Conservation (phyloP, 2,888 invertebrate species). For the Plutella xylostella region DNA sequence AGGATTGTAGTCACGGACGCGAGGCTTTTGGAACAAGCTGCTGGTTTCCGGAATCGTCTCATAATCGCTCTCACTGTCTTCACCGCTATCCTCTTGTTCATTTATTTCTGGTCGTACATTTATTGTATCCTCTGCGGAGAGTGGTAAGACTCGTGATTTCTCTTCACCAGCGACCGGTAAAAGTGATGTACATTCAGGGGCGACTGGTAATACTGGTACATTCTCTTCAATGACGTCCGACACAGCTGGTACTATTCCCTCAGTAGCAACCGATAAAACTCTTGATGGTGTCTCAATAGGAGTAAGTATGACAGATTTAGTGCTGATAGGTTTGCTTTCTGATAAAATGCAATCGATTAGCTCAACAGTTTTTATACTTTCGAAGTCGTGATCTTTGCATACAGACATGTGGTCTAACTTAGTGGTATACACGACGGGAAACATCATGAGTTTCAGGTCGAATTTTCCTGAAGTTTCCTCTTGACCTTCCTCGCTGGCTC, state of each 20-base stretch:
- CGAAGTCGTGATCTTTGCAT: slow-evolving; percentile 24
- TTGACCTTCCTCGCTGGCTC: slow-evolving; percentile 3
- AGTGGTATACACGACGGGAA: slow-evolving; percentile 40
- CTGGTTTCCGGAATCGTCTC: slow-evolving; percentile 34
- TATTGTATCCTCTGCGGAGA: neutral
- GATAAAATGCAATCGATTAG: slow-evolving; percentile 30
- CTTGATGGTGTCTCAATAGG: no score
- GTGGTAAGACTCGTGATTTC: neutral
- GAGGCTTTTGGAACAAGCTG: slow-evolving; percentile 43
- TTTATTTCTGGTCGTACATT: neutral
- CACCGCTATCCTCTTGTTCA: slow-evolving; percentile 7
- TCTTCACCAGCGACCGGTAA: no score
- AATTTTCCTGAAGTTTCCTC: slow-evolving; percentile 21
- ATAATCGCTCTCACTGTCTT: slow-evolving; percentile 21
- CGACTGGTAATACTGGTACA: no score
- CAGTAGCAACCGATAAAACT: no score
- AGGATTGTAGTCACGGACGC: slow-evolving; percentile 38
- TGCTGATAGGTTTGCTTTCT: slow-evolving; percentile 39
- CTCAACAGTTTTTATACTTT: slow-evolving; percentile 24
- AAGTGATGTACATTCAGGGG: no score
- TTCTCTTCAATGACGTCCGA: neutral
- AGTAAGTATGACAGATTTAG: slow-evolving; percentile 17
- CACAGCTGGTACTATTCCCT: slow-evolving; percentile 14
- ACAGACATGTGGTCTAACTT: slow-evolving; percentile 44
- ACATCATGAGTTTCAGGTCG: slow-evolving; percentile 47